Conservation (phyloP, 2,888 invertebrate genomes). For the Trachelus iudaicus region DNA sequence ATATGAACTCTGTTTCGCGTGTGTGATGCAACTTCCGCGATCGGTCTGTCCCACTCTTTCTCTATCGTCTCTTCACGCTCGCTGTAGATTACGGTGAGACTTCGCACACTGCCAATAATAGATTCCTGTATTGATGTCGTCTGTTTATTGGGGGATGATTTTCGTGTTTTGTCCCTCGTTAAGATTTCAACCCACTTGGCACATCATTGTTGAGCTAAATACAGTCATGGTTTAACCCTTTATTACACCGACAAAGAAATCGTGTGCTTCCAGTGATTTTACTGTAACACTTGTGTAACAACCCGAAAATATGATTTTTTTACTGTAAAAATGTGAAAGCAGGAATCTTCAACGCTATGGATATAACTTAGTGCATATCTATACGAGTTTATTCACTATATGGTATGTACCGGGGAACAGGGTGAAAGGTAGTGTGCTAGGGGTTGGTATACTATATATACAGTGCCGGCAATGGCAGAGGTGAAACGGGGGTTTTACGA, state of each 20-base stretch:
- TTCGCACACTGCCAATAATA: slow-evolving; percentile 49
- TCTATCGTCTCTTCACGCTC: slow-evolving; percentile 15
- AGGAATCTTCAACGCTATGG: neutral
- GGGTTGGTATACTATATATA: slow-evolving; percentile 23
- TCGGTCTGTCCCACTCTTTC: slow-evolving; percentile 4
- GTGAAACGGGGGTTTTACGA: slow-evolving; percentile 63
- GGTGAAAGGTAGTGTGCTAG: slow-evolving; percentile 38
- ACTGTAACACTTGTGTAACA: neutral
- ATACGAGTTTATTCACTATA: neutral
- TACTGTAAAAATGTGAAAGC: neutral
- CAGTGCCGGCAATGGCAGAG: slow-evolving; percentile 40
- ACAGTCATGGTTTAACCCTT: neutral
- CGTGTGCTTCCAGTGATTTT: neutral
- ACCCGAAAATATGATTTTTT: neutral
- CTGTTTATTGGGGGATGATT: neutral
- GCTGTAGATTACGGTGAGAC: slow-evolving; percentile 22
- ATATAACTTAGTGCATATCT: neutral
- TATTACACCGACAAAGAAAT: neutral
- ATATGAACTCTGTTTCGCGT: slow-evolving; percentile 52
- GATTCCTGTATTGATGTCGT: slow-evolving; percentile 33
- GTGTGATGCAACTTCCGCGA: slow-evolving; percentile 1
- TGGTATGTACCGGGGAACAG: slow-evolving; percentile 19
- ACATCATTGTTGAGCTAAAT: neutral
- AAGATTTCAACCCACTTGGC: neutral
- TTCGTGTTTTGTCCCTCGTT: neutral